Percentiles rank a stretch among this genome's conserved stretches.
phyloP scores from a whole-genome alignment of 2,888 invertebrate genomes.

The Cataglyphis livida region DNA sequence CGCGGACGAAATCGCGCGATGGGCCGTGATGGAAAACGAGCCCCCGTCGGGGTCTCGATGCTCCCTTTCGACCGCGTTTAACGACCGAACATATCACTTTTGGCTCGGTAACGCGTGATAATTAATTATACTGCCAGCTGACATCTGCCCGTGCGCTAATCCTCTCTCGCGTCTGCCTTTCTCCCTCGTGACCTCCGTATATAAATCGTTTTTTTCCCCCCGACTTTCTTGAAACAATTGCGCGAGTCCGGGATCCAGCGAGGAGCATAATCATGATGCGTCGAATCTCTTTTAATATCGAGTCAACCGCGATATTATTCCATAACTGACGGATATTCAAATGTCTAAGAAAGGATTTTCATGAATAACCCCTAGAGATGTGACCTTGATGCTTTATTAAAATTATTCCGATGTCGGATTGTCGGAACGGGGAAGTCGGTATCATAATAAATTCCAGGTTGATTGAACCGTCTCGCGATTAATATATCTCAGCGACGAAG shows the following conservation, averaged over 20 bases:
- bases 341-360: conserved; percentile 58
- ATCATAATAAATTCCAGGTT: conserved; percentile 66
- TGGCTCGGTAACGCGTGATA: conserved; percentile 39
- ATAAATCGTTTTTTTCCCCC: neutral
- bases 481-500: conserved; percentile 57
- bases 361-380: conserved; percentile 46
- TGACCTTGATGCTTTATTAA: conserved; percentile 78
- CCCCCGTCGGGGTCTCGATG: conserved; percentile 33
- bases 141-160: conserved; percentile 31
- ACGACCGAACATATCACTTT: conserved; percentile 48
- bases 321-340: conserved; percentile 71
- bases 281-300: conserved; percentile 77
- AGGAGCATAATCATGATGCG: conserved; percentile 19
- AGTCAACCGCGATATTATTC: conserved; percentile 58
- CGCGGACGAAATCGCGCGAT: conserved; percentile 38
- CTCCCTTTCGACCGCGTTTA: conserved; percentile 50
- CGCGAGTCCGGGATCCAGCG: neutral
- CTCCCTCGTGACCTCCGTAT: neutral
- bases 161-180: neutral
- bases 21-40: conserved; percentile 49
- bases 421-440: conserved; percentile 57
- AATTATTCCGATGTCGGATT: conserved; percentile 79
- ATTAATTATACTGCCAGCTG: conserved; percentile 48
- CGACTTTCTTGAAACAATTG: neutral
- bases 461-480: conserved; percentile 55